Evolutionary conservation across 2,797 vertebrate species (phyloP).

Genomic region (Rhabdomys pumilio): DNA sequence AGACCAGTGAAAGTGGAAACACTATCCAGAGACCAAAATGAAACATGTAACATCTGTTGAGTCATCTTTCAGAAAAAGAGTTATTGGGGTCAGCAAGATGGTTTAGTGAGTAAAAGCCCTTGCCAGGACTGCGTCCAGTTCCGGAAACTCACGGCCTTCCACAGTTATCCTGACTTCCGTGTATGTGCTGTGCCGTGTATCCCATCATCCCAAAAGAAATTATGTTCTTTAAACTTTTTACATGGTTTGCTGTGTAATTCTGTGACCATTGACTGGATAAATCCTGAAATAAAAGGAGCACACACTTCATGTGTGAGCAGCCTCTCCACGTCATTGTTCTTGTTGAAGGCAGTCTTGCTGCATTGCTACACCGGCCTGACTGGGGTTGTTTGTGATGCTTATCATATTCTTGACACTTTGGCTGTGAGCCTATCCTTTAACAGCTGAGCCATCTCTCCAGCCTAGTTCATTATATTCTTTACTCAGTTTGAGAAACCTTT

Average conservation of each 20-base stretch:
- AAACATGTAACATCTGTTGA: not conserved
- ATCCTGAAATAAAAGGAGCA: constrained; percentile 43
- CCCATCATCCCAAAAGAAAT: not conserved
- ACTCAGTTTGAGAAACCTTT: constrained; percentile 5
- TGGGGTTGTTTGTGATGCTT: not conserved
- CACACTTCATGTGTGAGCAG: not conserved
- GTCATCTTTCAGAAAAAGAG: constrained; percentile 27
- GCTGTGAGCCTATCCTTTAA: not conserved
- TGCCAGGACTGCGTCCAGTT: not conserved
- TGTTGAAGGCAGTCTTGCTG: not conserved
- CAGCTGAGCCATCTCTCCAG: not conserved
- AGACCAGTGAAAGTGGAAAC: not conserved
- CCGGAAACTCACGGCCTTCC: not conserved
- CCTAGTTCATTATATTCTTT: constrained; percentile 12
- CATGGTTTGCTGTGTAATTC: constrained; percentile 51
- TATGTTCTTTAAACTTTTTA: not conserved
- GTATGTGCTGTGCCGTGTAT: not conserved
- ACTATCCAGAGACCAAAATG: not conserved
- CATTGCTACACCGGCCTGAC: not conserved
- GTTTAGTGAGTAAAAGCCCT: not conserved
- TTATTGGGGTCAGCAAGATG: not conserved
- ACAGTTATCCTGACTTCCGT: not conserved
- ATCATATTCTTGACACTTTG: not conserved
- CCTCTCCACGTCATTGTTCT: not conserved
- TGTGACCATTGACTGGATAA: constrained; percentile 35